Evolutionary conservation across 2,113 vertebrate genomes (phyloP).

Genomic region (Epinephelus moara): DNA sequence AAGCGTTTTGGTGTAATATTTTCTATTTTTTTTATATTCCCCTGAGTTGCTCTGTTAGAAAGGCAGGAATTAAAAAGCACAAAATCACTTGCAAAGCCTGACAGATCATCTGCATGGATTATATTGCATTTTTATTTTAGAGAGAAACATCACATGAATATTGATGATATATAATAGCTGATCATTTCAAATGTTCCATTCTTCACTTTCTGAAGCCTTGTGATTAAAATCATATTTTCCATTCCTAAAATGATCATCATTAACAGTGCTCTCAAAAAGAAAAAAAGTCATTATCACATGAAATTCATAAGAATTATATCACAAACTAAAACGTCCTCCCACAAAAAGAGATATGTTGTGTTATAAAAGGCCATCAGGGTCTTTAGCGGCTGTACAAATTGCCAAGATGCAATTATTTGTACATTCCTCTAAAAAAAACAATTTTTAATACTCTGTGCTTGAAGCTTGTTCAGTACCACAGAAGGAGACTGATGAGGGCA

Average conservation of each 20-base stretch:
- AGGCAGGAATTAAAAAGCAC: background rate
- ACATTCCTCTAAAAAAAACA: background rate
- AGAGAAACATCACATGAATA: background rate
- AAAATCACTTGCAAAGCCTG: background rate
- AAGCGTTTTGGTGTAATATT: too few species aligned
- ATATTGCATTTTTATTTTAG: background rate
- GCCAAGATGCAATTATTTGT: background rate
- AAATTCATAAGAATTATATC: background rate
- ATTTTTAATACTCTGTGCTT: slow-evolving; percentile 20
- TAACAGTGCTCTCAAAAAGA: background rate
- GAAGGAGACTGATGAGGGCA: slow-evolving; percentile 17
- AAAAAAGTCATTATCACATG: background rate
- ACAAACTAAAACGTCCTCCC: background rate
- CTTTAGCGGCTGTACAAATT: background rate
- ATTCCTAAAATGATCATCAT: background rate
- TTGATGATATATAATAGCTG: background rate
- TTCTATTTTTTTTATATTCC: too few species aligned
- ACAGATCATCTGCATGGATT: background rate
- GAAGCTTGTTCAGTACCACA: background rate
- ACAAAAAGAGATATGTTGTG: background rate
- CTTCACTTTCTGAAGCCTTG: background rate
- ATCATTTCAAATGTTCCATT: background rate
- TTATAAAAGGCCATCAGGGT: background rate
- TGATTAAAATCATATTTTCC: background rate
- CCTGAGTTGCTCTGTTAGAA: background rate